phyloP scores from a whole-genome alignment of 2,888 invertebrate species.

The Geophilus truncorum region DNA sequence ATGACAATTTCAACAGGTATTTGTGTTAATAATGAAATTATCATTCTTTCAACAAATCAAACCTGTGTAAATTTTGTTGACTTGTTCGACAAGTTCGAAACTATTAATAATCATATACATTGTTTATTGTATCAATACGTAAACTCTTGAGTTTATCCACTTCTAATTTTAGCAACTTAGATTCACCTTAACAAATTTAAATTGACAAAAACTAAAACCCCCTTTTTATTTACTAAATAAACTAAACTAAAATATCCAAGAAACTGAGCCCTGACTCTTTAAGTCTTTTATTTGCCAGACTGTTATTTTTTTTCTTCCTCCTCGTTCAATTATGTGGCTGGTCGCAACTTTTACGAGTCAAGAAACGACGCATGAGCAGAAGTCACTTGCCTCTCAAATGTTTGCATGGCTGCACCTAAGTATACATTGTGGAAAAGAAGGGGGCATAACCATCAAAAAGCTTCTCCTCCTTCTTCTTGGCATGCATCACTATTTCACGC shows the following conservation, averaged over 20 bases:
- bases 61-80: too few relatives aligned
- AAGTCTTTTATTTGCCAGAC: conserved; percentile 6
- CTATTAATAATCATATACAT: too few relatives aligned
- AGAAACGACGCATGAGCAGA: conserved; percentile 15
- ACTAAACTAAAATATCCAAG: background rate
- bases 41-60: too few relatives aligned
- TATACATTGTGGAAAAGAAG: conserved; percentile 17
- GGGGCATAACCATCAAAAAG: conserved; percentile 9
- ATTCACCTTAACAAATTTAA: too few relatives aligned
- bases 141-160: too few relatives aligned
- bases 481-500: conserved; percentile 15
- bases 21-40: too few relatives aligned
- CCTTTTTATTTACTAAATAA: background rate
- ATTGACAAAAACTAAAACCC: too few relatives aligned
- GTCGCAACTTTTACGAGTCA: conserved; percentile 11
- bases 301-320: background rate
- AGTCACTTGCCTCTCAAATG: conserved; percentile 15
- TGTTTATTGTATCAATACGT: too few relatives aligned
- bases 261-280: background rate
- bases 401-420: conserved; percentile 15
- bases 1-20: too few relatives aligned
- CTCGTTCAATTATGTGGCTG: conserved; percentile 11
- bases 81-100: too few relatives aligned
- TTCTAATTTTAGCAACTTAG: too few relatives aligned
- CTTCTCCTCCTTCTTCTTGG: background rate